Percentiles rank a stretch among this genome's conserved stretches.
These are phyloP conservation scores for Piscicola geometra DNA, from an alignment of 2,888 invertebrate genomes.

Conservation along the genomic window DNA sequence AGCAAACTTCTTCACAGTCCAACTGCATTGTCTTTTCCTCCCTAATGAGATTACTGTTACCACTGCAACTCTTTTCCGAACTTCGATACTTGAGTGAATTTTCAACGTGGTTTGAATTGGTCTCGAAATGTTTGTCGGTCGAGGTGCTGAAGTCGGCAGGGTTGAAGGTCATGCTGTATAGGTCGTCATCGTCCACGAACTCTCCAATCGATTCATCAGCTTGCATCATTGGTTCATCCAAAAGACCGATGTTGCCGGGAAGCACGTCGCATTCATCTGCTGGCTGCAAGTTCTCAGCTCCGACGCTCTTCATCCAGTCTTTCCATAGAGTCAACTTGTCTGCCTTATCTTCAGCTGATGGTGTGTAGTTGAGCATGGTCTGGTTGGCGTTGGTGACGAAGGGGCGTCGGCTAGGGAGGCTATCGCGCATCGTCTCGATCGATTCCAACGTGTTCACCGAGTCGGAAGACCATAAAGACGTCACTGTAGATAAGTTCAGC, in stretches of 20 bases:
- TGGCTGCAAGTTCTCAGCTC: not conserved
- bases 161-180: not conserved
- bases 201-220: not conserved
- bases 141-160: slow-evolving; percentile 1
- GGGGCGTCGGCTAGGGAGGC: not conserved
- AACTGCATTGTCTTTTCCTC: too few relatives aligned
- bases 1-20: too few relatives aligned
- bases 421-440: not conserved
- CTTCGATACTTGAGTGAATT: too few relatives aligned
- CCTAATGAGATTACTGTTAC: too few relatives aligned
- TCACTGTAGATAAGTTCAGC: not conserved
- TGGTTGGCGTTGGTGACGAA: not conserved
- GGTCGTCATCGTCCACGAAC: slow-evolving; percentile 8
- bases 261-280: not conserved
- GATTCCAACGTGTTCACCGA: not conserved
- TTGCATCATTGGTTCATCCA: not conserved
- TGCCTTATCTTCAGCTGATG: not conserved
- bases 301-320: not conserved
- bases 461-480: slow-evolving; percentile 8
- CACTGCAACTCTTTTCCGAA: too few relatives aligned
- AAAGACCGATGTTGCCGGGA: not conserved
- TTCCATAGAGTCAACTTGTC: not conserved
- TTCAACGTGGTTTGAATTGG: not conserved
- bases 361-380: slow-evolving; percentile 13
- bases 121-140: not conserved